Evolutionary conservation across 2,888 invertebrate genomes (phyloP), one percentile per base, ranked within the genome.

Genomic region (Athrips mouffetella): DNA sequence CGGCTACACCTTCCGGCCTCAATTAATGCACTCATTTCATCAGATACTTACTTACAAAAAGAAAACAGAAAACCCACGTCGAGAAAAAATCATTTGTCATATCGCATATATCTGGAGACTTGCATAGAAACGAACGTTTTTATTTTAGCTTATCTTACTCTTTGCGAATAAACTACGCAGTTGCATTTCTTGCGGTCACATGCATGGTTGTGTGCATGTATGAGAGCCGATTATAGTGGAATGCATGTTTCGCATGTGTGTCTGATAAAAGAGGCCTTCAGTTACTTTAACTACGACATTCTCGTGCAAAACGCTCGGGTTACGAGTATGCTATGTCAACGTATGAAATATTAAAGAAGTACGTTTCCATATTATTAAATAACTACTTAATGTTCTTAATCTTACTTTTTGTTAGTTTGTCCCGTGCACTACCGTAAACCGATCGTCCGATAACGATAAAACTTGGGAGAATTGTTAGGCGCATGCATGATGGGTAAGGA

Each of bases 141-240:
- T 53, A 59, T 65, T 64, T 60, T 60, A 56, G 59, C 58, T 63
- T 66, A 67, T 63, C 37, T 29, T 16, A 60, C 59, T 60, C 58
- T 62, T 65, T 62, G 57, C 63, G 65, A 69, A 70, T 68, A 69
- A 74, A 78, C 79, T 80, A 76, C 83, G 82, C 84, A 84, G 82
- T 82, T 76, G 72, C 72, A 77, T 70, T 66, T 62, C 62, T 60
- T 59, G 64, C 50, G 53, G 63, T 56, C 60, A 57, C 59, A 54
- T 58, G 58, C 48, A 54, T 54, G 51, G 33, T 8, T 47, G 23
- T 59, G 51, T 54, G 59, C 58, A 58, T 70, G 69, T 68, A 61
- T 59, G 65, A 57, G 60, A 52, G 60, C 62, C 60, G 69, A 64
- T 65, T 23, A 33, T 31, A 11, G 21, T 30, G 47, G 70, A 67